Base-by-base conservation (phyloP, 1,140 invertebrate species). In the Antheraea pernyi region DNA sequence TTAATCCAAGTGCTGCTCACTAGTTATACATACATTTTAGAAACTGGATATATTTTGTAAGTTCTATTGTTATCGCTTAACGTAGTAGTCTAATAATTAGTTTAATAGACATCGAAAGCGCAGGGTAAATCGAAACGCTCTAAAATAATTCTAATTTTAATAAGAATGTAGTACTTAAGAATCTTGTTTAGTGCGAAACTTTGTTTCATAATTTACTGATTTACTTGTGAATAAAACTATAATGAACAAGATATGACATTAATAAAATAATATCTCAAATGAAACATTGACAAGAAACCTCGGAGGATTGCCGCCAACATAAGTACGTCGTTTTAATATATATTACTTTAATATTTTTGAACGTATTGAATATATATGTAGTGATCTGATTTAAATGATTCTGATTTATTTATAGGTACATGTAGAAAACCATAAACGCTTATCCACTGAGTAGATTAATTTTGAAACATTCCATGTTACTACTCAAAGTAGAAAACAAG, bases 1-100 rank as follows among this genome's bases (percentile, higher is more conserved):
- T 78, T 76, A 70, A 39, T 71, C 65, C 73, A 71, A 30, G 75
- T 77, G 73, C 71, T 67, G 39, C 59, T 70, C 64, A 62, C 62
- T 65, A 65, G 62, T 68, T 70, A 11, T 39, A 65, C 6, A 46
- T 53, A 53, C 19, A 19, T 30, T 61, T 19, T 19, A 61, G 19
- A 61, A 61, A 61, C 10, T 16, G 10, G 19, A 61, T 8, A 22
- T 53, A 53, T 53, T 53, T 53, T 53, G 6, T 53, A 53, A 53
- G 46, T 53, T 6, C 16, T 53, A 53, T 53, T 16, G 46, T 53
- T 53, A 53, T 53, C 16, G 46, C 46, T 16, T 53, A 53, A n/a
- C 16, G 46, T 11, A 53, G 16, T 53, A 42, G 11, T 7, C 39
- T 42, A 42, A 11, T 42, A 42, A 53, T 53, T 53, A 53, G 16